Evolutionary conservation across 1,140 invertebrate species (phyloP).

Genomic region (Macrosteles quadrilineatus): DNA sequence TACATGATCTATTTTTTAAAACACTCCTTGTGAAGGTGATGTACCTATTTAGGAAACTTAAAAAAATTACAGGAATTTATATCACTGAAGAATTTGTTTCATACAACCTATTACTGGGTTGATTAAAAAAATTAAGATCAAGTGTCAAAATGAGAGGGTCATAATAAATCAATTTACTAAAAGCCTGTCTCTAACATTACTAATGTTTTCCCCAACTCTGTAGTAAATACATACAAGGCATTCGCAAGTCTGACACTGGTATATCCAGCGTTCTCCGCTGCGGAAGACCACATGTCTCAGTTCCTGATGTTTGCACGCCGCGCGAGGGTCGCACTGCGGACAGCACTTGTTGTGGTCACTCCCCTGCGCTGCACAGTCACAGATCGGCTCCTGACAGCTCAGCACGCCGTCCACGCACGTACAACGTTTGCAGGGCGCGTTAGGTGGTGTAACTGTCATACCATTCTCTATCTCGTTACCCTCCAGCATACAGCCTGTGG

Average conservation of each 20-base stretch:
- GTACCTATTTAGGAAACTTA: no score
- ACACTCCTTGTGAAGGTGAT: no score
- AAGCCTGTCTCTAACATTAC: no score
- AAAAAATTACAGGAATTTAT: no score
- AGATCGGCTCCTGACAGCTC: slow-evolving; percentile 60
- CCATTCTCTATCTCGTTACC: slow-evolving; percentile 59
- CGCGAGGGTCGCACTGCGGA: slow-evolving; percentile 71
- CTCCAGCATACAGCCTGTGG: slow-evolving; percentile 63
- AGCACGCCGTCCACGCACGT: slow-evolving; percentile 63
- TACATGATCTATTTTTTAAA: no score
- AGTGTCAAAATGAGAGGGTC: no score
- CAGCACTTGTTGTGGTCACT: slow-evolving; percentile 64
- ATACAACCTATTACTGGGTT: no score
- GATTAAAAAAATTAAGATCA: no score
- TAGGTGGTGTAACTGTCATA: slow-evolving; percentile 53
- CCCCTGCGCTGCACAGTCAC: slow-evolving; percentile 60
- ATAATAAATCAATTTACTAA: no score
- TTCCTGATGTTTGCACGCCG: slow-evolving; percentile 76
- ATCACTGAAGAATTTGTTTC: no score
- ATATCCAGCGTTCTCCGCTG: slow-evolving; percentile 83
- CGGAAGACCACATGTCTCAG: slow-evolving; percentile 70
- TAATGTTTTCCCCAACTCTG: no score
- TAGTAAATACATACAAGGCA: slow-evolving; percentile 66
- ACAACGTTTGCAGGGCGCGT: slow-evolving; percentile 62
- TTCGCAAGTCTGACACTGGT: slow-evolving; percentile 88